phyloP scores from a whole-genome alignment of 1,140 invertebrate species.

The Bombus soroeensis region DNA sequence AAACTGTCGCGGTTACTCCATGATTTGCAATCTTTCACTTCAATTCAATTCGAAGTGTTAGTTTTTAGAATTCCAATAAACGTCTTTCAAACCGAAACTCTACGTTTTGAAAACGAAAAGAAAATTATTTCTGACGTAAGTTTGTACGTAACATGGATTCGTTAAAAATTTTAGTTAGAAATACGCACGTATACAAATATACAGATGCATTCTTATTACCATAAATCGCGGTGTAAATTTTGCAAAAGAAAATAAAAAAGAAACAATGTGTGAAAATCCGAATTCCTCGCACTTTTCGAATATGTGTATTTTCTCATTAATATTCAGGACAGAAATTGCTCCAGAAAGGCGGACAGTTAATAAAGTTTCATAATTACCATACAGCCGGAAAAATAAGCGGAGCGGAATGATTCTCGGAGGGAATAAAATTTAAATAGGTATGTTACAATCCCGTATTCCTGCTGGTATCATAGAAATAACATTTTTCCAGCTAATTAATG shows the following conservation, averaged over 20 bases:
- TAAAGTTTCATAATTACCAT: slow-evolving; percentile 37
- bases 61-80: not conserved
- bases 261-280: not conserved
- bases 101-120: too few relatives aligned
- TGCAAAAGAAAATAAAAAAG: not conserved
- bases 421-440: slow-evolving; percentile 36
- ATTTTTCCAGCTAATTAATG: slow-evolving; percentile 40
- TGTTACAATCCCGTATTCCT: not conserved
- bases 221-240: not conserved
- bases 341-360: slow-evolving; percentile 6
- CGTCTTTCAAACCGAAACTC: not conserved
- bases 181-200: too few relatives aligned
- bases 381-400: slow-evolving; percentile 6
- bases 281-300: not conserved
- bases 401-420: slow-evolving; percentile 10
- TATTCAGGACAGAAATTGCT: not conserved
- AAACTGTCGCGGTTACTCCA: not conserved
- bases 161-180: too few relatives aligned
- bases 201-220: too few relatives aligned
- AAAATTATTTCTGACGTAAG: too few relatives aligned
- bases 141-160: too few relatives aligned
- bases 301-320: not conserved
- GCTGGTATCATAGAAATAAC: slow-evolving; percentile 1
- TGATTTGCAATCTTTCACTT: not conserved
- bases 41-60: not conserved